Percentiles rank a stretch among this genome's conserved stretches.
Conservation (phyloP, 2,113 vertebrate species). For the Todiramphus saurophagus region DNA sequence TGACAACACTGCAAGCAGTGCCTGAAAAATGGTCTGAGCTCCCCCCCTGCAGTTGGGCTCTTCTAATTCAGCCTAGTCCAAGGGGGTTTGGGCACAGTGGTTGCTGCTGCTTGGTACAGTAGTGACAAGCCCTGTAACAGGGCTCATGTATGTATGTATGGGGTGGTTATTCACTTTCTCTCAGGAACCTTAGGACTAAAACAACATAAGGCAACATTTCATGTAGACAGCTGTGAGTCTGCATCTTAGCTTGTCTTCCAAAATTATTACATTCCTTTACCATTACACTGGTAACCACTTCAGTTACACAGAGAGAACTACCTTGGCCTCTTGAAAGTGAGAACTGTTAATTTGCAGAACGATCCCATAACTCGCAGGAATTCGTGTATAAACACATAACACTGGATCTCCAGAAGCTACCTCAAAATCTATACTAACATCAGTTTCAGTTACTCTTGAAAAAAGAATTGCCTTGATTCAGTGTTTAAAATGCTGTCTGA, state of each 20-base stretch:
- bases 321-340: background rate
- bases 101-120: background rate
- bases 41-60: background rate
- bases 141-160: accelerated
- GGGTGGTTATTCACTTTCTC: background rate
- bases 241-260: background rate
- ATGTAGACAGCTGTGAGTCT: background rate
- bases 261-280: background rate
- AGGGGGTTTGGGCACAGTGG: accelerated
- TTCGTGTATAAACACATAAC: background rate
- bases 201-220: background rate
- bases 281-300: background rate
- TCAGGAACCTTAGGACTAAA: background rate
- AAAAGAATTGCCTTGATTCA: background rate
- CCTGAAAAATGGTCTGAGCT: background rate
- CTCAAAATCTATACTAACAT: background rate
- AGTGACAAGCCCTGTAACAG: background rate
- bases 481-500: background rate
- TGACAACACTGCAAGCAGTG: background rate
- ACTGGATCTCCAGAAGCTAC: background rate
- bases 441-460: background rate
- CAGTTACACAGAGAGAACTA: background rate
- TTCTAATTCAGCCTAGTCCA: background rate
- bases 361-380: background rate
- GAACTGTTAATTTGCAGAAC: background rate